These are phyloP conservation scores for Masticophis lateralis DNA, from an alignment of 2,797 vertebrate species.

Conservation along the genomic window DNA sequence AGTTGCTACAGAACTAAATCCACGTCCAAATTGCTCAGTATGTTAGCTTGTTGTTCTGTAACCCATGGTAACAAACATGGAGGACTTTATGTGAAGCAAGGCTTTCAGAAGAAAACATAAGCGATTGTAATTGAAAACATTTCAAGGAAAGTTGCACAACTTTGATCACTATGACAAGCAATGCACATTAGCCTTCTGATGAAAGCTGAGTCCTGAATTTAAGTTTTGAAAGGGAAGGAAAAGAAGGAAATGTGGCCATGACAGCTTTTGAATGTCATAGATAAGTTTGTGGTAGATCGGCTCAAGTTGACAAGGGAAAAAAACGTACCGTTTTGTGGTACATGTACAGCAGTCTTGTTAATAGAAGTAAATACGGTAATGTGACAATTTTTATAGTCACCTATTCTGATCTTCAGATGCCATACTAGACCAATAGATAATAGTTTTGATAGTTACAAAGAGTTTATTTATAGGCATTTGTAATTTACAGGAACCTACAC, in stretches of 20 bases:
- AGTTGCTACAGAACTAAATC: constrained; percentile 1
- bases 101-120: rapidly evolving
- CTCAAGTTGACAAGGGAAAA: background rate
- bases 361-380: constrained; percentile 35
- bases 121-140: background rate
- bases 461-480: background rate
- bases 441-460: background rate
- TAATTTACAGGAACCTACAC: background rate
- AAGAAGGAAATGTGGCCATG: background rate
- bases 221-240: background rate
- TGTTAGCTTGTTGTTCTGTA: constrained; percentile 30
- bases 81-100: background rate
- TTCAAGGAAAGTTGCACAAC: background rate
- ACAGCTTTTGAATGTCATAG: background rate
- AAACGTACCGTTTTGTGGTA: background rate
- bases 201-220: background rate
- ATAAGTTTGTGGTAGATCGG: background rate
- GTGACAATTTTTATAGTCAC: constrained; percentile 38
- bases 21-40: background rate
- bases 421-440: background rate
- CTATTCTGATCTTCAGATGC: background rate
- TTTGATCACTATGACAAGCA: constrained; percentile 1
- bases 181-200: background rate
- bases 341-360: background rate
- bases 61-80: constrained; percentile 48